Percentiles rank a stretch among this genome's conserved stretches.
These are phyloP conservation scores for Cantharis flavilabris DNA, from an alignment of 2,888 invertebrate genomes.

Conservation along the genomic window DNA sequence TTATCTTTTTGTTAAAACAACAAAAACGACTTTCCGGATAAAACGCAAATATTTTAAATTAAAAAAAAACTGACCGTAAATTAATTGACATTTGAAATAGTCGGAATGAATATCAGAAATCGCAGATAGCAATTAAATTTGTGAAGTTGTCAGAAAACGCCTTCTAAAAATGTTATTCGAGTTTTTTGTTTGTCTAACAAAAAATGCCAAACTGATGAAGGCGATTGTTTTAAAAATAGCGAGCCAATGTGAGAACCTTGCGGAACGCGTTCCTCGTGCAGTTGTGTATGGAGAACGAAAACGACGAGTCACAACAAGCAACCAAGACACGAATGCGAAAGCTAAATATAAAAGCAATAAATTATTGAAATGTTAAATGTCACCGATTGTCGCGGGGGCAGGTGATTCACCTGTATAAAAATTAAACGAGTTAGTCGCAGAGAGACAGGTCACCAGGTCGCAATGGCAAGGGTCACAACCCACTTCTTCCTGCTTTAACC, in stretches of 20 bases:
- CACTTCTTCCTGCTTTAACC: conserved; percentile 21
- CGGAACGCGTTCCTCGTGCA: not conserved
- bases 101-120: not conserved
- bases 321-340: conserved; percentile 16
- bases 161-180: not conserved
- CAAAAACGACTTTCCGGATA: conserved; percentile 45
- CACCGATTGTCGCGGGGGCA: conserved; percentile 20
- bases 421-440: conserved; percentile 18
- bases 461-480: conserved; percentile 27
- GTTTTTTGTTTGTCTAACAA: not conserved
- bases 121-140: not conserved
- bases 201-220: not conserved
- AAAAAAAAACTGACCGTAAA: not conserved
- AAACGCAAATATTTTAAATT: not conserved
- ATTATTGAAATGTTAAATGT: conserved; percentile 26
- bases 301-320: not conserved
- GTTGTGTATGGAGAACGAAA: not conserved
- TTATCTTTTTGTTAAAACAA: conserved; percentile 33
- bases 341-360: conserved; percentile 22
- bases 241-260: not conserved
- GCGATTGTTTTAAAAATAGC: not conserved
- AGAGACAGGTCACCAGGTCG: conserved; percentile 31
- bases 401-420: conserved; percentile 27
- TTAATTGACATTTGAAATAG: conserved; percentile 1
- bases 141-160: not conserved